Conservation (phyloP, 2,113 vertebrate species). For the Odocoileus hemionus region DNA sequence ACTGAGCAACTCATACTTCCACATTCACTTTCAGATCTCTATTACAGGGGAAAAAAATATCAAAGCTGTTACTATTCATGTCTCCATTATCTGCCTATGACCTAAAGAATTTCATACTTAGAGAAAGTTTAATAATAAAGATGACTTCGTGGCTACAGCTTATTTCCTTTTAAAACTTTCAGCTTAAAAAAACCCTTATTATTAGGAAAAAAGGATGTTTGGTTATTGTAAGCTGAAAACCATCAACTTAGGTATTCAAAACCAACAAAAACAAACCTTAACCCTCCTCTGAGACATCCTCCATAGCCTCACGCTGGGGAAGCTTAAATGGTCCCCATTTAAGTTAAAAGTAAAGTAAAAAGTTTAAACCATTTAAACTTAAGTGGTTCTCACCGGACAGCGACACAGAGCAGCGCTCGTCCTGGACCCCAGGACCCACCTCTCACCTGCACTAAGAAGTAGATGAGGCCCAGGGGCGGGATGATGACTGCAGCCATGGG, state of each 20-base stretch:
- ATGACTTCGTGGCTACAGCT: background rate
- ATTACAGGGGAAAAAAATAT: background rate
- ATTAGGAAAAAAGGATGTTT: background rate
- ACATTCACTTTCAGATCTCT: background rate
- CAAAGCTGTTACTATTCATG: background rate
- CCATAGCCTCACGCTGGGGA: fast-evolving
- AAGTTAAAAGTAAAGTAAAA: background rate
- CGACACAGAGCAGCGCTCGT: fast-evolving
- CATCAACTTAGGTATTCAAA: background rate
- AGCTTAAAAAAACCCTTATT: background rate
- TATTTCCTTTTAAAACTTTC: background rate
- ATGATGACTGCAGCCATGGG: constrained; percentile 89
- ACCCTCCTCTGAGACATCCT: background rate
- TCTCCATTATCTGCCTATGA: background rate
- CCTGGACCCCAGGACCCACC: background rate
- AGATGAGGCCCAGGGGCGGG: constrained; percentile 90
- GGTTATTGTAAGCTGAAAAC: background rate
- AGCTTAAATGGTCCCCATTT: background rate
- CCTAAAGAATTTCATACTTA: background rate
- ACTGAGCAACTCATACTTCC: background rate
- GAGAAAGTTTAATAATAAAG: background rate
- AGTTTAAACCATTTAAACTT: background rate
- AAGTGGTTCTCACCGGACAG: fast-evolving
- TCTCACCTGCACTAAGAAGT: constrained; percentile 94
- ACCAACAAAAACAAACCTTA: background rate